Evolutionary conservation across 2,113 vertebrate species (phyloP), one percentile per base, ranked within the genome.

Genomic region (Plectropomus leopardus): DNA sequence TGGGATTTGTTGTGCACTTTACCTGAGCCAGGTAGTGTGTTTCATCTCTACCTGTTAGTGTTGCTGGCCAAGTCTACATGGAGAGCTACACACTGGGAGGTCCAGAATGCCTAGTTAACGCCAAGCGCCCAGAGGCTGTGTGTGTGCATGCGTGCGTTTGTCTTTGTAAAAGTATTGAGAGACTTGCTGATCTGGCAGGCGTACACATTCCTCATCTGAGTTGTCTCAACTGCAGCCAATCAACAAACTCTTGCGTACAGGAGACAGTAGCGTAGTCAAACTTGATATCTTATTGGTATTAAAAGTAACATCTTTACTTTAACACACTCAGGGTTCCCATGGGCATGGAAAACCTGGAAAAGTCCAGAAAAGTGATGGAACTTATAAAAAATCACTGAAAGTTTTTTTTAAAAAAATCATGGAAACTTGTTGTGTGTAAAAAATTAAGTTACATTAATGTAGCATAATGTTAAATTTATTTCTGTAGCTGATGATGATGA

Each of bases 151-250:
- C 7, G 10, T 36, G 59, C 1, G 3, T 48, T 10, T 58, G 15
- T 44, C 32, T 83, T 58, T 80, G 64, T 26, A 42, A 44, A 67
- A 71, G 74, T 57, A 67, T 60, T 9, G 4, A 47, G 57, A 73
- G 66, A 76, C 61, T 76, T 60, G 57, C 58, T 86, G 84, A 88
- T 87, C 75, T 80, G 85, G 73, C 83, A 76, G 45, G 4, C 5
- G 2, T 4, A 24, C 59, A 32, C 83, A 85, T 90, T 88, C 72
- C 67, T 83, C 63, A 30, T 64, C 51, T 13, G 72, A 81, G 86
- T 66, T n/a, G 24, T 77, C 69, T 90, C 55, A 80, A 82, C 80
- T 71, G 67, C 72, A 72, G 87, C 77, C 84, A 73, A 23, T 86
- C 59, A 34, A 44, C 54, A 44, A 42, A 71, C n/a, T n/a, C 47